Base-by-base conservation (phyloP, 1,140 invertebrate genomes). In the Ceratosolen fusciceps region DNA sequence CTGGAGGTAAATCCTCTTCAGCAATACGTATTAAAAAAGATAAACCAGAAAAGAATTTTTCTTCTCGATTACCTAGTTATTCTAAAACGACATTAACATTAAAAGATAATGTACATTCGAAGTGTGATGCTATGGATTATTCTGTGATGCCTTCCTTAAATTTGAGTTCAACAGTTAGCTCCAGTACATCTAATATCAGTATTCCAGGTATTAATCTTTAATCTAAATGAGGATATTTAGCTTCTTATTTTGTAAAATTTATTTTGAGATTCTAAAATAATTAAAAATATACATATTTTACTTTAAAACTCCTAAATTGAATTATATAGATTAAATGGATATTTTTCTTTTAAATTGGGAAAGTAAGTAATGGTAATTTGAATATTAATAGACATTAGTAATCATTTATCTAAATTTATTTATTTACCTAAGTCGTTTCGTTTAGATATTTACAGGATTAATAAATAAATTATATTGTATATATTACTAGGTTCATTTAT, bases 161-260 rank as follows among this genome's bases (percentile, higher is more conserved):
- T 37, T 82, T 87, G 65, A 74, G 84, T 56, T 85, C 86, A 9
- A 71, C 82, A 3, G 82, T 81, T 47, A 83, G 79, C 77, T 84
- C 86, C 37, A 77, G 19, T 37, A 68, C 85, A 19, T 86, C 87
- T 14, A 87, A 81, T 73, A 73, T 84, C 43, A 85, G 79, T 83
- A 79, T 86, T 77, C 67, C 86, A 84, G 86, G 87, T 88, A n/a
- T n/a, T n/a, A 83, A 87, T 67, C 52, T 74, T 76, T 80, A 77
- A 77, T 81, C 74, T 62, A 73, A 80, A 75, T 26, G 73, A 47
- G n/a, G 34, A 3, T 26, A 26, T 29, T 65, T 16, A 31, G 52
- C 31, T 26, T 29, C 26, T 29, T 62, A 26, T 16, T 62, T 19
- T 62, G n/a, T 62, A 62, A 26, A 26, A 43, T 43, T 43, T 43